Percentiles rank a stretch among this genome's conserved stretches.
Evolutionary conservation across 2,888 invertebrate species (phyloP).

Genomic region (Pseudolycoriella hygida): DNA sequence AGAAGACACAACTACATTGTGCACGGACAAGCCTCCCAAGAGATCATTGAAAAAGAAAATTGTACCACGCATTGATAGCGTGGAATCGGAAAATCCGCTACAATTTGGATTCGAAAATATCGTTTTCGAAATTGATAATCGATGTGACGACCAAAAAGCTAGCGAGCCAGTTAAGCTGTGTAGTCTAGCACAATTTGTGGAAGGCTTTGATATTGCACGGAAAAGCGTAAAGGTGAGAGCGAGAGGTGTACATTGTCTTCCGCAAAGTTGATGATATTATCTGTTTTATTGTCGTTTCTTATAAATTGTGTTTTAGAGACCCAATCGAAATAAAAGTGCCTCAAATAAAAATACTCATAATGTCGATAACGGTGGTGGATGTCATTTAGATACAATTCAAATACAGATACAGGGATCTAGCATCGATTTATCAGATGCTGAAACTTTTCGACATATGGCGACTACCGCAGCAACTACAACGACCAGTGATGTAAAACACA

Average conservation of each 20-base stretch:
- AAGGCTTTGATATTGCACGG: conserved; percentile 66
- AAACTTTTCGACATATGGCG: conserved; percentile 9
- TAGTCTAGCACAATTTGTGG: conserved; percentile 65
- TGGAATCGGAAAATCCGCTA: conserved; percentile 20
- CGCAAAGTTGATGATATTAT: background rate
- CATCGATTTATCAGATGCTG: conserved; percentile 13
- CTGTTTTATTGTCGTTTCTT: conserved; percentile 6
- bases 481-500: conserved; percentile 22
- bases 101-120: conserved; percentile 56
- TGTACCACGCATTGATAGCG: conserved; percentile 7
- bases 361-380: conserved; percentile 9
- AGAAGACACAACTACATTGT: conserved; percentile 51
- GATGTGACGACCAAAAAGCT: conserved; percentile 31
- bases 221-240: conserved; percentile 45
- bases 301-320: conserved; percentile 8
- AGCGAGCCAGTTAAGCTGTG: conserved; percentile 47
- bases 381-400: conserved; percentile 8
- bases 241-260: background rate
- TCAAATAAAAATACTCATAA: conserved; percentile 3
- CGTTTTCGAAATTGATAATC: conserved; percentile 39
- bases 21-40: conserved; percentile 27
- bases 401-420: conserved; percentile 13
- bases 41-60: conserved; percentile 5
- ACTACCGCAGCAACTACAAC: background rate
- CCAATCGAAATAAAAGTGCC: conserved; percentile 11